Conservation (phyloP, 2,888 invertebrate species). For the Brenthis hecate region DNA sequence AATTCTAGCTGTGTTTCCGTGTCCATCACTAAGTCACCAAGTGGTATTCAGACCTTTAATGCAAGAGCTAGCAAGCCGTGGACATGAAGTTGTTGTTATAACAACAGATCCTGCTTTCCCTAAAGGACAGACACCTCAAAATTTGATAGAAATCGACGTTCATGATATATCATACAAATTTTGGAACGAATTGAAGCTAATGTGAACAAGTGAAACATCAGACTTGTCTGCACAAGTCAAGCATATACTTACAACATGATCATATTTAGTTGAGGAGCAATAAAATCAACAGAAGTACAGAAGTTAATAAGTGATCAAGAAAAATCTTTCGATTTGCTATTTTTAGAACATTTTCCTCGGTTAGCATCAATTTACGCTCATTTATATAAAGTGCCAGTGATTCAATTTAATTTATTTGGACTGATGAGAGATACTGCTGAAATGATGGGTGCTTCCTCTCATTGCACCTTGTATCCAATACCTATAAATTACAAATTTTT, state of each 20-base stretch:
- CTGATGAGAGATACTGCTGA: conserved; percentile 28
- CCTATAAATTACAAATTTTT: conserved; percentile 30
- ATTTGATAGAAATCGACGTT: conserved; percentile 64
- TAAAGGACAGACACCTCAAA: conserved; percentile 50
- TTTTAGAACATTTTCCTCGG: conserved; percentile 33
- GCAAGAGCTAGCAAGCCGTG: conserved; percentile 62
- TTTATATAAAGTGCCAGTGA: conserved; percentile 38
- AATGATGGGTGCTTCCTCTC: conserved; percentile 35
- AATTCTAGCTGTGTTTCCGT: conserved; percentile 62
- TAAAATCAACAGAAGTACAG: conserved; percentile 40
- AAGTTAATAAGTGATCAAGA: conserved; percentile 40
- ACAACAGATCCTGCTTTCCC: conserved; percentile 49
- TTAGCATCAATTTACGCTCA: conserved; percentile 36
- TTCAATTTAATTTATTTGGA: conserved; percentile 41
- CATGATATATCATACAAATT: conserved; percentile 50
- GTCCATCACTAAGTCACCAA: conserved; percentile 73
- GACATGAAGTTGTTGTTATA: conserved; percentile 68
- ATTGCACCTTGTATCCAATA: conserved; percentile 39
- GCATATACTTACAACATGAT: background rate
- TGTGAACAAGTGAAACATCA: background rate
- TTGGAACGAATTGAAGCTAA: background rate
- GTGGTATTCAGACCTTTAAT: conserved; percentile 62
- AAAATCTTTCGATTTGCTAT: conserved; percentile 37
- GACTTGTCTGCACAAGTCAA: conserved; percentile 4
- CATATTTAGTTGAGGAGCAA: conserved; percentile 38